Evolutionary conservation across 2,888 invertebrate species (phyloP), one percentile per base, ranked within the genome.

Genomic region (Sphaerophoria taeniata): DNA sequence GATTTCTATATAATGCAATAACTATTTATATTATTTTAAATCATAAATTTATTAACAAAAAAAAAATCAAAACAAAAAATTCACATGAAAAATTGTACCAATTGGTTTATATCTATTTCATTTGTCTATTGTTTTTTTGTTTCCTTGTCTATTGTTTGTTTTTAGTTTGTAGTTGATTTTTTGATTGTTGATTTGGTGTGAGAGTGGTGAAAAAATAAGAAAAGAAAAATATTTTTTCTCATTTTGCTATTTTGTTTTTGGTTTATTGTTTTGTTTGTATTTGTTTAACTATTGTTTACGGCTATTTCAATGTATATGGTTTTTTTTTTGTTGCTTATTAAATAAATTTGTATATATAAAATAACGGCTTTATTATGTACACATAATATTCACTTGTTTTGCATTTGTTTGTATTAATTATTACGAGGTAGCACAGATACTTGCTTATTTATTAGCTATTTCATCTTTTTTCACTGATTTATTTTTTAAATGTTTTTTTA

Each of bases 401-500:
- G 81, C 78, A 80, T 78, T 69, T 61, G 72, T 80, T 56, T 86
- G 81, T 82, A 82, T 81, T 86, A 74, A 77, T 82, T 86, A 81
- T 86, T 86, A 86, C 87, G 87, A 87, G 87, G 87, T 87, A 87
- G 87, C 87, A 87, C 84, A 87, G 84, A 83, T 87, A 87, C 80
- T 84, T 84, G 87, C 84, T 84, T 80, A 79, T 81, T 73, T 81
- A 81, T 85, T 80, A 85, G 80, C 85, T 85, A 77, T 85, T 43
- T 81, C 72, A 70, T 69, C 72, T 61, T 69, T 79, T 65, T 78
- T 43, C 43, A 43, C 43, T 43, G 49, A 36, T 63, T 60, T 16
- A 49, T 60, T 43, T 53, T 61, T 55, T 67, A 31, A 33, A 12
- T 60, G 67, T 72, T 36, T 51, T 56, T 61, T 70, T 71, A 34